phyloP scores from a whole-genome alignment of 1,140 invertebrate genomes.

The Geopemphigus sp. region DNA sequence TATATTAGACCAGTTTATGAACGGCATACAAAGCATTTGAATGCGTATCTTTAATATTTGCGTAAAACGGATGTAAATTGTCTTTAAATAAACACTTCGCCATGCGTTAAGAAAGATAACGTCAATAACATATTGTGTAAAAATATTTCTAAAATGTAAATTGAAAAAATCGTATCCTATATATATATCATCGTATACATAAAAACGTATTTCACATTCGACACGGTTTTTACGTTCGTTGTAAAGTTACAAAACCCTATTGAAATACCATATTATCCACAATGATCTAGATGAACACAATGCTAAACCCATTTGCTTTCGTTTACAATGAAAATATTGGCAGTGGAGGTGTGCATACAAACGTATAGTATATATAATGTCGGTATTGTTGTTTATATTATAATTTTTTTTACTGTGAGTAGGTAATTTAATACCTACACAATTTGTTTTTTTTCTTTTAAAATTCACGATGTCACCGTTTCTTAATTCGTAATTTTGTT shows the following conservation, averaged over 20 bases:
- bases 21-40: not conserved
- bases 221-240: not conserved
- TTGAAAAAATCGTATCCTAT: not conserved
- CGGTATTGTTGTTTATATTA: not conserved
- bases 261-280: not conserved
- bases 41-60: not conserved
- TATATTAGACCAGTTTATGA: not conserved
- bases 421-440: not conserved
- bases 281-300: not conserved
- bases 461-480: no score
- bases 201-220: not conserved
- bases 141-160: not conserved
- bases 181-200: not conserved
- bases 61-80: not conserved
- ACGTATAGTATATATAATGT: not conserved
- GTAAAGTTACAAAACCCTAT: not conserved
- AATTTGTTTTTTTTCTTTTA: not conserved
- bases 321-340: not conserved
- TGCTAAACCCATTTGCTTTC: not conserved
- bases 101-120: not conserved
- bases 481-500: no score
- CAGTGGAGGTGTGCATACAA: not conserved
- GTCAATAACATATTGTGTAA: not conserved
- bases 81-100: not conserved
- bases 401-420: not conserved